Conservation (phyloP, 2,113 vertebrate species). For the Ceuthmochares aereus region DNA sequence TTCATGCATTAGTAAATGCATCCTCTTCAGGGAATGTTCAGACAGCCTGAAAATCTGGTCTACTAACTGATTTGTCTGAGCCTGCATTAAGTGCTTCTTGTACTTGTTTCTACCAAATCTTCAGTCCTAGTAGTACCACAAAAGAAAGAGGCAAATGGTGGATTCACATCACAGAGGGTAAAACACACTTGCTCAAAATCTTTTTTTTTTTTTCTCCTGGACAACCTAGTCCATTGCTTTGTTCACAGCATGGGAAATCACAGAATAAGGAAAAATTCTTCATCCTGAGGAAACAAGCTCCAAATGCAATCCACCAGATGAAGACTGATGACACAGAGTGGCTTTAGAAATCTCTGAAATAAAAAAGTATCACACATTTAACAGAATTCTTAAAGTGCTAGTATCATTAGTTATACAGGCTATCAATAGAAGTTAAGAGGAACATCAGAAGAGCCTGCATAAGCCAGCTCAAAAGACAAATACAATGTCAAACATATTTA, state of each 20-base stretch:
- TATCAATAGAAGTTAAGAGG: background rate
- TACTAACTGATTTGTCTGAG: background rate
- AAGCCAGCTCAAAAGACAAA: background rate
- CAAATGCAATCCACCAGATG: background rate
- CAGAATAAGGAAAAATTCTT: background rate
- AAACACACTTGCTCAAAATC: background rate
- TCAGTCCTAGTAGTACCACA: background rate
- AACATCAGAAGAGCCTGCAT: background rate
- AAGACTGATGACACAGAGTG: background rate
- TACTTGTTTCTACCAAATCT: background rate
- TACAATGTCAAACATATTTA: background rate
- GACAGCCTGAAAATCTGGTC: background rate
- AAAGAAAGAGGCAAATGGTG: background rate
- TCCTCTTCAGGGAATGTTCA: background rate
- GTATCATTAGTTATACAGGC: background rate
- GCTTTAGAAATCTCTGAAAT: background rate
- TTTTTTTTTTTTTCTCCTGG: background rate
- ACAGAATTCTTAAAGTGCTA: background rate
- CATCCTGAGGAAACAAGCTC: background rate
- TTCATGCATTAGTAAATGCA: background rate
- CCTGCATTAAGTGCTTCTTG: background rate
- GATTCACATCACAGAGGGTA: background rate
- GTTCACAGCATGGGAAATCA: background rate
- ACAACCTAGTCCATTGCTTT: background rate
- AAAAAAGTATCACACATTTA: background rate